phyloP scores from a whole-genome alignment of 2,888 invertebrate genomes.

The Globia sparganii region DNA sequence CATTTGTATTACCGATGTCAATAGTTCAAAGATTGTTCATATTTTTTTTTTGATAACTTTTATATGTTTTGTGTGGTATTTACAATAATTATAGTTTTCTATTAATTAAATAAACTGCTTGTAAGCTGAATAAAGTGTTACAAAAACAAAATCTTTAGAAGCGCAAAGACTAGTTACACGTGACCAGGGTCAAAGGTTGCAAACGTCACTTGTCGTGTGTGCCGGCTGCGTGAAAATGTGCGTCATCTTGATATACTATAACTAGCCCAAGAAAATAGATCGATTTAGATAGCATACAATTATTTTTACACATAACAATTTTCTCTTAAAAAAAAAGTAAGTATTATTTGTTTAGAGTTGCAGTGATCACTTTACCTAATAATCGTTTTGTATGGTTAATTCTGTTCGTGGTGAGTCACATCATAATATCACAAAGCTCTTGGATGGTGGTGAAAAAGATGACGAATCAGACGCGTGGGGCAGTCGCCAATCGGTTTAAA shows the following conservation, averaged over 20 bases:
- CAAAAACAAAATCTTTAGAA: slow-evolving; percentile 18
- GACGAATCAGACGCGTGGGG: slow-evolving; percentile 84
- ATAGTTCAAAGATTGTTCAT: slow-evolving; percentile 39
- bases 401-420: slow-evolving; percentile 69
- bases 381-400: slow-evolving; percentile 23
- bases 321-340: not conserved
- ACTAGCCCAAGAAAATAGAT: slow-evolving; percentile 49
- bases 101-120: not conserved
- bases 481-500: slow-evolving; percentile 79
- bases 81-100: not conserved
- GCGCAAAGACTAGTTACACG: slow-evolving; percentile 58
- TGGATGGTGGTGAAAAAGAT: slow-evolving; percentile 78
- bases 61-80: not conserved
- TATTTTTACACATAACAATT: not conserved
- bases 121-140: not conserved
- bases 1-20: slow-evolving; percentile 66
- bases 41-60: slow-evolving; percentile 27
- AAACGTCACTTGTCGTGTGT: slow-evolving; percentile 66
- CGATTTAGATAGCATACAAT: not conserved
- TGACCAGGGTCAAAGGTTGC: slow-evolving; percentile 73
- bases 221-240: slow-evolving; percentile 60
- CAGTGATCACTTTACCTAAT: not conserved
- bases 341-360: not conserved
- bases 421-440: slow-evolving; percentile 63
- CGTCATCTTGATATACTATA: slow-evolving; percentile 52